Conservation (phyloP, 2,888 invertebrate species). For the Prosapia bicincta region DNA sequence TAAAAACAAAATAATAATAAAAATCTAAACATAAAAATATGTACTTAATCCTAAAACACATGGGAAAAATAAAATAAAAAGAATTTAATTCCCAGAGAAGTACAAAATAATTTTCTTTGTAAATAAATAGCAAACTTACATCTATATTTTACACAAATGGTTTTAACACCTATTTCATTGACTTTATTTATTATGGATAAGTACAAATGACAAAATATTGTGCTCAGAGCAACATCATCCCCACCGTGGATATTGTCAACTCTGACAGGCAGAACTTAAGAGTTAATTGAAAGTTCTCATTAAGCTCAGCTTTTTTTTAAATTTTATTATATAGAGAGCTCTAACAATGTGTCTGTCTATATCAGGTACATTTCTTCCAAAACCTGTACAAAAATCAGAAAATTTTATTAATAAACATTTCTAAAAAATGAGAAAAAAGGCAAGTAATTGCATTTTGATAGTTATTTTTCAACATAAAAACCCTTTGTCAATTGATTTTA, state of each 20-base stretch:
- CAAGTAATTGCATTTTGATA: too few relatives aligned
- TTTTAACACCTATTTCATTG: neutral
- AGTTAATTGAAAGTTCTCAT: neutral
- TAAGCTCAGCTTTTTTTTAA: neutral
- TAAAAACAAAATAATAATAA: constrained; percentile 2
- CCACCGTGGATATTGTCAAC: neutral
- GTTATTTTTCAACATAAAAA: too few relatives aligned
- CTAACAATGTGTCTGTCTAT: neutral
- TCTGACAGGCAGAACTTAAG: neutral
- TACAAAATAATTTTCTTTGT: constrained; percentile 1
- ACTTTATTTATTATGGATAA: neutral
- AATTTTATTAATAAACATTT: too few relatives aligned
- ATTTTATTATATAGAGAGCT: neutral
- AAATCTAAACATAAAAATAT: neutral
- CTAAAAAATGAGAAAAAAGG: too few relatives aligned
- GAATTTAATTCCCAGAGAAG: neutral
- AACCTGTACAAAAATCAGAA: neutral
- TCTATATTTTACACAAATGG: neutral
- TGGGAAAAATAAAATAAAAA: neutral
- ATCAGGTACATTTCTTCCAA: neutral
- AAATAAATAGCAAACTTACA: neutral
- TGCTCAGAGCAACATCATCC: neutral
- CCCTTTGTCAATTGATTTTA: too few relatives aligned
- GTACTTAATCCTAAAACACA: neutral
- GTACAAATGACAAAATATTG: neutral